Base-by-base conservation (phyloP, 2,113 vertebrate species). In the Amia ocellicauda region DNA sequence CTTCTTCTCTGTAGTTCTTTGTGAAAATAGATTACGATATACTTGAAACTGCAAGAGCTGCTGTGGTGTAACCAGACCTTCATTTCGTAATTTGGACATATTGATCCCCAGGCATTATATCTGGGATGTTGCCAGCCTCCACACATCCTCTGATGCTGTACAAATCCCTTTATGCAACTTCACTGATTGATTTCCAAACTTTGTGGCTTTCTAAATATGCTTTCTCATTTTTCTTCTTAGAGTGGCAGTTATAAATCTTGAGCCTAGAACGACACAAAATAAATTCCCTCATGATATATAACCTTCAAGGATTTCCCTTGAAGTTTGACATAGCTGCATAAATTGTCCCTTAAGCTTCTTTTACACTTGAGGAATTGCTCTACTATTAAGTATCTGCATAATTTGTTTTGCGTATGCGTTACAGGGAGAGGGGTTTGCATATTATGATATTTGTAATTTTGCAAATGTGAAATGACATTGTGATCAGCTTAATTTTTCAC, bases 111-210 rank as follows among this genome's bases (percentile, higher is more conserved):
- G 68, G 27, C 19, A 22, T 10, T 16, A 40, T 50, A 31, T 61
- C 60, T 72, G 68, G 7, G 49, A 52, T 55, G 22, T 36, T 58
- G 27, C 54, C 55, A 57, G 60, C 49, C 16, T 56, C 13, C 20
- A 28, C 60, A 24, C 23, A 19, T 14, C 40, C 55, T n/a, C 42
- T 26, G 17, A 8, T 16, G 23, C 7, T 24, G 36, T 26, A 17
- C 60, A 3, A 27, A 27, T 26, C 22, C 36, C 67, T 71, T 69
- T 63, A 66, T 52, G 26, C 51, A 61, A 60, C 61, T 64, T 65
- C 43, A 19, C 53, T 70, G 72, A 79, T 70, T 72, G 71, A 72
- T 78, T 74, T 55, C 27, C 43, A 64, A 64, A 67, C 67, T 47
- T 58, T 54, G 58, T 31, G 40, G 55, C 58, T 69, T 57, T 63